Evolutionary conservation across 30 jellyfish, hydroid and myxozoan genomes (phyloP), one percentile per base, ranked within the genome.

Genomic region (Aurelia aurita complex sp. Pacific): DNA sequence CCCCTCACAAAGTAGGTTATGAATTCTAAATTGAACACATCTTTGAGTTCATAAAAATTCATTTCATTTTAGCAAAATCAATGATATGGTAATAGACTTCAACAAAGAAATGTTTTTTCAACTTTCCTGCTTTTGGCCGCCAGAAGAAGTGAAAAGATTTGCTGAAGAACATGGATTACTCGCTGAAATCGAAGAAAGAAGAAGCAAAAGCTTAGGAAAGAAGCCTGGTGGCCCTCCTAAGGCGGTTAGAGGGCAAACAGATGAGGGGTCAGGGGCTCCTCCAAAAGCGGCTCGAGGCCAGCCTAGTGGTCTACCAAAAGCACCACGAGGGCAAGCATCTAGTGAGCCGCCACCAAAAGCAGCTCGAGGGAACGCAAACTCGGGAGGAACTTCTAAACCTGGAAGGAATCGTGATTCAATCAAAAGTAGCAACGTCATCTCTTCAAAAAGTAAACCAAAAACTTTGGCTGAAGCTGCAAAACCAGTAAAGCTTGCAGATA

Each of bases 41-140:
- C 54, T 43, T 43, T 4, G 54, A 43, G 54, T 43, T 43, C 54
- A 43, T 43, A 43, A 43, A 5, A 43, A 4, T 9, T 5, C 11
- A 4, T 46, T 46, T 46, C 12, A 1, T 70, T 64, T 54, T 53
- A 91, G 98, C 38, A 69, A 52, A 23, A 55, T 85, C 53, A 73
- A 51, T 42, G 89, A 72, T 10, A 43, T 86, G 94, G 74, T 80
- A 29, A 74, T 35, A 3, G 55, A 72, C 36, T 92, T 92, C 90
- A 80, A 87, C 76, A 76, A 81, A 38, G 90, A 86, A 57, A 92
- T 92, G 98, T 72, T 85, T 8, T 87, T 81, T 59, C 96, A 87
- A 68, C 87, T 92, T 23, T 77, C 94, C 12, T 85, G 92, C 35
- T 92, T 92, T 52, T 74, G 95, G 87, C 90, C 94, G 32, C 73